A percentile compares a stretch with the other conserved stretches of the same genome.
Conservation (phyloP, 1,140 invertebrate genomes). For the Andricus grossulariae region DNA sequence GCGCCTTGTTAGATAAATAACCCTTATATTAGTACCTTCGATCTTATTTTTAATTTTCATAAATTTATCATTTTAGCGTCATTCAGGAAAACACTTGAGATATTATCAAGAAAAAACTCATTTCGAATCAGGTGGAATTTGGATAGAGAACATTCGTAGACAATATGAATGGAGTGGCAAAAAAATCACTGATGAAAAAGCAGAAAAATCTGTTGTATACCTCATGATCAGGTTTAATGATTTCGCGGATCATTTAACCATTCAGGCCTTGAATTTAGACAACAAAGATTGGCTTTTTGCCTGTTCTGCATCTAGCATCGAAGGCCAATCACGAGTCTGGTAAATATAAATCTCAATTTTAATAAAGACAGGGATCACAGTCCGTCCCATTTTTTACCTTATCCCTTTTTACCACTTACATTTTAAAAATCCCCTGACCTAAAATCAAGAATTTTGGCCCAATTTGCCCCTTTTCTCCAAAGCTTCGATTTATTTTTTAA, state of each 20-base stretch:
- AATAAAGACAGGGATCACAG: too few relatives aligned
- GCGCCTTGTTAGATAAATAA: too few relatives aligned
- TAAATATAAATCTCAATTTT: constrained; percentile 64
- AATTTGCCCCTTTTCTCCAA: too few relatives aligned
- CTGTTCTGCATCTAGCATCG: constrained; percentile 78
- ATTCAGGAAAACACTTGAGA: constrained; percentile 58
- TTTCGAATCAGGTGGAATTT: constrained; percentile 66
- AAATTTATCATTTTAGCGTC: constrained; percentile 53
- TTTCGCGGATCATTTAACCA: constrained; percentile 66
- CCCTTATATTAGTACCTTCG: too few relatives aligned
- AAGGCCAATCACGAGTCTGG: constrained; percentile 79
- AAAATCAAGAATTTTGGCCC: too few relatives aligned
- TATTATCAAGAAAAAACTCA: constrained; percentile 56
- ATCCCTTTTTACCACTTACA: too few relatives aligned
- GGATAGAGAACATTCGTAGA: constrained; percentile 73
- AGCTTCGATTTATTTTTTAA: too few relatives aligned
- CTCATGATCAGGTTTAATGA: constrained; percentile 80
- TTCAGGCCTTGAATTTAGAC: constrained; percentile 80
- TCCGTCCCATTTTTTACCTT: too few relatives aligned
- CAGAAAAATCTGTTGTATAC: constrained; percentile 66
- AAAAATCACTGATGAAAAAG: constrained; percentile 47
- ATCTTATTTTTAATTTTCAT: not conserved
- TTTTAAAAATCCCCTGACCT: too few relatives aligned
- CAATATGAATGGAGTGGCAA: constrained; percentile 70
- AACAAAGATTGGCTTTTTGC: constrained; percentile 84